Conservation (phyloP, 2,797 vertebrate genomes). For the Chelon auratus region DNA sequence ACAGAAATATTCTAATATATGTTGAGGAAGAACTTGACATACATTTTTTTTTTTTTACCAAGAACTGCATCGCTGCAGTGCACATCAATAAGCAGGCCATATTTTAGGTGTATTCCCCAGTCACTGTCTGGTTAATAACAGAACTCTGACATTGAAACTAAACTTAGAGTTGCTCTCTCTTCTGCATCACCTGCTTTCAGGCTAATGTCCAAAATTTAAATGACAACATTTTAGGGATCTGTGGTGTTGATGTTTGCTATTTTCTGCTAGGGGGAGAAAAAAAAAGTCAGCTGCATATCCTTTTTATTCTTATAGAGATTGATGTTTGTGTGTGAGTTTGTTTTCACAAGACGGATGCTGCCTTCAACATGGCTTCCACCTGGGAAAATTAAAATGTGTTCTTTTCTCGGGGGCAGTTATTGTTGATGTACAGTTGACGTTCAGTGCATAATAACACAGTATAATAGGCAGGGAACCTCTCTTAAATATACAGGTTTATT, state of each 20-base stretch:
- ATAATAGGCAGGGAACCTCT: slow-evolving; percentile 9
- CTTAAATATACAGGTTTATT: slow-evolving; percentile 38
- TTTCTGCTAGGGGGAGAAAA: not conserved
- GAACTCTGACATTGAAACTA: not conserved
- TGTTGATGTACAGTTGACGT: slow-evolving; percentile 13
- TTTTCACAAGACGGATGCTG: slow-evolving; percentile 30
- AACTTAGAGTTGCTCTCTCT: not conserved
- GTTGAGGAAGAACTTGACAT: not conserved
- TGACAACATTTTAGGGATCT: not conserved
- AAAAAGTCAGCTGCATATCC: slow-evolving; percentile 4
- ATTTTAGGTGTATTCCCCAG: not conserved
- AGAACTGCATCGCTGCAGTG: not conserved
- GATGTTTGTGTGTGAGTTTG: slow-evolving; percentile 21
- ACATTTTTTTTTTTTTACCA: not conserved
- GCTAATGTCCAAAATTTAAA: not conserved
- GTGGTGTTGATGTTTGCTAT: slow-evolving; percentile 4
- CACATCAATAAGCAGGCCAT: not conserved
- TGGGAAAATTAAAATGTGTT: slow-evolving; percentile 32
- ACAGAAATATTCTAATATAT: not conserved
- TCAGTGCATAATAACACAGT: slow-evolving; percentile 13
- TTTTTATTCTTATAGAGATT: slow-evolving; percentile 4
- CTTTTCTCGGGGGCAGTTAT: slow-evolving; percentile 26
- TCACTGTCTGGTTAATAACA: not conserved
- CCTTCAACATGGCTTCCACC: slow-evolving; percentile 19
- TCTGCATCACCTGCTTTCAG: not conserved